Base-by-base conservation (phyloP, 2,888 invertebrate genomes). In the Metellina segmentata region DNA sequence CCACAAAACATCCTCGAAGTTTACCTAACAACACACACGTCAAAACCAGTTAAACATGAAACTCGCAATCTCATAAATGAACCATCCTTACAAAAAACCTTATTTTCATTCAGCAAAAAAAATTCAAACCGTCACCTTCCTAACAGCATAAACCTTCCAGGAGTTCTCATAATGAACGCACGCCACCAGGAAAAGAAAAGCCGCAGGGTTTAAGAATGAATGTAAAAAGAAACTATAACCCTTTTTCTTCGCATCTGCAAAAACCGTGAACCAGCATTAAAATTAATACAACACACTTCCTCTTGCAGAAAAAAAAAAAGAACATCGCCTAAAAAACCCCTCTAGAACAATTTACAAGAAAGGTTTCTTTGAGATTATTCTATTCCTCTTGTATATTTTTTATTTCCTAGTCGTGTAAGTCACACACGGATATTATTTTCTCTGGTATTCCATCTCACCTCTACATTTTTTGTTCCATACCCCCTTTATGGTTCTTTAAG, bases 321-420 rank as follows among this genome's bases (percentile, higher is more conserved):
- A 4, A 19, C 11, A n/a, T n/a, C n/a, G n/a, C 48, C 48, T 16
- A 5, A 48, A 48, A 71, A 51, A 82, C 51, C 5, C 16, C 51
- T 51, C 52, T 34, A 34, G 34, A 34, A 78, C 85, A 89, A 89
- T 89, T 85, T 89, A 79, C 89, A 89, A 89, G 85, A 83, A 79
- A 77, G 71, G 78, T 53, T 61, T 53, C 85, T 75, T 85, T 75
- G 34, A 52, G n/a, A 78, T 78, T 19, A 78, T 70, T 69, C 19
- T 75, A 71, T 69, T 81, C 52, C 52, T 52, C 13, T 20, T 20
- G 16, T 9, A 20, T 7, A 19, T 16, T 48, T 61, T 88, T 74
- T 74, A 19, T 49, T 53, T 72, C 20, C 13, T 6, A 74, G 20
- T 79, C 74, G 71, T 81, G 79, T 85, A 90, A 90, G 83, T 61